Evolutionary conservation across 2,113 vertebrate genomes (phyloP).

Genomic region (Podarcis muralis): DNA sequence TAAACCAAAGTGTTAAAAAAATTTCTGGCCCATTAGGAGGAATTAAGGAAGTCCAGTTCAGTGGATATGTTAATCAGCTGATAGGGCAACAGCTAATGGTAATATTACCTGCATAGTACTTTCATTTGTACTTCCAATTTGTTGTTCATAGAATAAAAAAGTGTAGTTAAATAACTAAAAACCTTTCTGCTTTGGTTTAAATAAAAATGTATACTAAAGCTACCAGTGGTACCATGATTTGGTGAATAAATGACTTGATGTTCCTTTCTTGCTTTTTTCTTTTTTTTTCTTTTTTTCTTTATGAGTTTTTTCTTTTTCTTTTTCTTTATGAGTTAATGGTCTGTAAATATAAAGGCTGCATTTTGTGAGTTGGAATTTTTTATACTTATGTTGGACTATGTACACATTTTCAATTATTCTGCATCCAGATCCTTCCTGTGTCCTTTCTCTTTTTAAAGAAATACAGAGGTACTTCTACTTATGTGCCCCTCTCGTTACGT

Average conservation of each 20-base stretch:
- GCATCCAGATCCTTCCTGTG: neutral
- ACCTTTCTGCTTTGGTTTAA: neutral
- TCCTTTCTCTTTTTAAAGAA: neutral
- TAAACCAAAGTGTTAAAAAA: neutral
- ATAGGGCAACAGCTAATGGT: neutral
- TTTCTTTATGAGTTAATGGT: neutral
- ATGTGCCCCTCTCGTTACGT: too few species aligned
- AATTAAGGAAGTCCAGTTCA: neutral
- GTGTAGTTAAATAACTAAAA: too few species aligned
- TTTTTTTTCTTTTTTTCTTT: too few species aligned
- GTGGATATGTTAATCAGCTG: neutral
- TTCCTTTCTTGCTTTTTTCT: neutral
- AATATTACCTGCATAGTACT: neutral
- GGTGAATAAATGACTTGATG: neutral
- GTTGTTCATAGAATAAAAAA: neutral
- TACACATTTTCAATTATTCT: too few species aligned
- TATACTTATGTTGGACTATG: too few species aligned
- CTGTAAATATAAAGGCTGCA: neutral
- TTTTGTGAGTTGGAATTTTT: neutral
- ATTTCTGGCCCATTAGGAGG: neutral
- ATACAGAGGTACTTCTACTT: too few species aligned
- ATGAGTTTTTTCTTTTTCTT: too few species aligned
- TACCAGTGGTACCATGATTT: neutral
- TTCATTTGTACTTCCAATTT: neutral
- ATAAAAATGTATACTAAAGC: neutral